Conservation (phyloP, 2,113 vertebrate species). For the Phyllostomus hastatus region DNA sequence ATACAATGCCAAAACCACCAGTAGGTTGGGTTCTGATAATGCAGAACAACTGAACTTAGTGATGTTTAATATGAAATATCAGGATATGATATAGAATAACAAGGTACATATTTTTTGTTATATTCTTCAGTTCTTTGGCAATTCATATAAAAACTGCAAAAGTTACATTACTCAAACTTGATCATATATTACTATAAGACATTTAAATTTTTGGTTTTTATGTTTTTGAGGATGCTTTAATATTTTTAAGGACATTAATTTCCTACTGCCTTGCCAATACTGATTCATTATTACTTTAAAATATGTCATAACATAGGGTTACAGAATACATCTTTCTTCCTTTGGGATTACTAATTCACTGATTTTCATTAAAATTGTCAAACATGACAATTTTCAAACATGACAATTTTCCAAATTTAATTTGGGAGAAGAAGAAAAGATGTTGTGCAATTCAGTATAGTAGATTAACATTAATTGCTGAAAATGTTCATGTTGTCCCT, state of each 20-base stretch:
- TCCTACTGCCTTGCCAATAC: background rate
- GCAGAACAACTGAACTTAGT: background rate
- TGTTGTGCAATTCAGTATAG: background rate
- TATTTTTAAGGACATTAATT: background rate
- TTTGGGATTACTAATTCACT: background rate
- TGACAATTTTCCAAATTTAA: background rate
- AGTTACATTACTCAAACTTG: background rate
- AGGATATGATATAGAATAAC: background rate
- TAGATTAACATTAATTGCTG: background rate
- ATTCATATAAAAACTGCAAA: background rate
- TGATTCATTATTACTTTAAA: background rate
- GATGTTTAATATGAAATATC: background rate
- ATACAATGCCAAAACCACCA: background rate
- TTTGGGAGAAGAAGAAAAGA: background rate
- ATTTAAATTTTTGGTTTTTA: background rate
- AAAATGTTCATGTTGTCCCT: background rate
- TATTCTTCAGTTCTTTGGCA: background rate
- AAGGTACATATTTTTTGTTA: background rate
- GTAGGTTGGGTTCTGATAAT: background rate
- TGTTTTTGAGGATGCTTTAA: background rate
- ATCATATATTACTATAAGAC: background rate
- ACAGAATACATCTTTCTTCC: background rate
- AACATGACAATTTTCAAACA: background rate
- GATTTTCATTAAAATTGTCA: background rate
- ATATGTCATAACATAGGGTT: background rate